Conservation (phyloP, 2,797 vertebrate genomes). For the Acanthurus leucopareius region DNA sequence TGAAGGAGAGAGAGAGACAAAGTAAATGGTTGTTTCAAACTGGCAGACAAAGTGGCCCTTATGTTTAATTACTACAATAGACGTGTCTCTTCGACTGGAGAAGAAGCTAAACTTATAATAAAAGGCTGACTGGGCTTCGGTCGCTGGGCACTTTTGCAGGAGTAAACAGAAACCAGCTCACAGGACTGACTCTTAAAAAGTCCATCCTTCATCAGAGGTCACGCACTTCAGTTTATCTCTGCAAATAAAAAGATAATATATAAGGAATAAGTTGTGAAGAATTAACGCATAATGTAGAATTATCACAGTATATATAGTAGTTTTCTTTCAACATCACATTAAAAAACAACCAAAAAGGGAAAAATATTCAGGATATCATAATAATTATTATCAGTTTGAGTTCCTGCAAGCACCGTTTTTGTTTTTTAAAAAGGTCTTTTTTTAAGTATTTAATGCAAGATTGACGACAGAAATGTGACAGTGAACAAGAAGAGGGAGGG, state of each 20-base stretch:
- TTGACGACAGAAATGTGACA: too few species aligned
- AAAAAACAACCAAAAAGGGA: not conserved
- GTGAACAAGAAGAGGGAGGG: too few species aligned
- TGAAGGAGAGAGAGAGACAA: too few species aligned
- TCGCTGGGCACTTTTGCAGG: not conserved
- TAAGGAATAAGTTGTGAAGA: not conserved
- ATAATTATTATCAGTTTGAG: too few species aligned
- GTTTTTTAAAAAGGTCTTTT: too few species aligned
- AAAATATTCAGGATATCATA: too few species aligned
- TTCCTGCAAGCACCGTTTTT: too few species aligned
- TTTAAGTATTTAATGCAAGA: too few species aligned
- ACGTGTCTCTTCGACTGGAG: not conserved
- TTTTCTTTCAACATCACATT: not conserved
- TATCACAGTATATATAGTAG: not conserved
- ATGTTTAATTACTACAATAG: slow-evolving; percentile 4
- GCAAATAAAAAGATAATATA: not conserved
- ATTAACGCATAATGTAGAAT: not conserved
- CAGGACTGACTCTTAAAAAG: not conserved
- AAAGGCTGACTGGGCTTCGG: not conserved
- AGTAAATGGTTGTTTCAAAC: not conserved
- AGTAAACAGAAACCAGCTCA: not conserved
- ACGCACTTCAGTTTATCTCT: not conserved
- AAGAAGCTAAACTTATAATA: slow-evolving; percentile 22
- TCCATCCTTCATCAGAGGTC: not conserved
- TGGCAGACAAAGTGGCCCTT: not conserved